phyloP scores from a whole-genome alignment of 2,888 invertebrate species.

The Cynaeus angustus region DNA sequence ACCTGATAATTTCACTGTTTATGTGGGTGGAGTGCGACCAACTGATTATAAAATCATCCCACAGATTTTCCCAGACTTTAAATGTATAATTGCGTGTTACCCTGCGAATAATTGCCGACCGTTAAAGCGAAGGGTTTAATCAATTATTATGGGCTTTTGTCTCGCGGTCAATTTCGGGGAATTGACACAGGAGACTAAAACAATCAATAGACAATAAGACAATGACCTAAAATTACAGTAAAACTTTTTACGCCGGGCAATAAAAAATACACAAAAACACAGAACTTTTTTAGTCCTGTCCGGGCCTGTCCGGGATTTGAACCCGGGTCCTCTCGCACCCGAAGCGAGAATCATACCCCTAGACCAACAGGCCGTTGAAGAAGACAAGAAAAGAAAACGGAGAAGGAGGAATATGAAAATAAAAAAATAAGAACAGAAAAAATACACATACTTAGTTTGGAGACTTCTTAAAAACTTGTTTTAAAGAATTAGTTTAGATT shows the following conservation, averaged over 20 bases:
- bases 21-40: constrained; percentile 68
- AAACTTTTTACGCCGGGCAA: no score
- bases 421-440: no score
- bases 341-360: constrained; percentile 72
- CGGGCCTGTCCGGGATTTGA: constrained; percentile 71
- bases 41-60: constrained; percentile 64
- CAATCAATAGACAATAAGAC: neutral
- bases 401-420: no score
- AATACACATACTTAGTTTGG: no score
- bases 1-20: constrained; percentile 69
- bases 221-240: no score
- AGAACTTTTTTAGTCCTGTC: no score
- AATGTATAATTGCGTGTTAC: constrained; percentile 63
- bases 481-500: no score
- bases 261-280: no score
- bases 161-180: neutral
- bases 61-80: constrained; percentile 61
- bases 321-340: constrained; percentile 72
- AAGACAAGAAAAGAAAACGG: no score
- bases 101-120: constrained; percentile 35
- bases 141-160: constrained; percentile 27
- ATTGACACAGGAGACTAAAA: neutral
- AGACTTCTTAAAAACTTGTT: no score
- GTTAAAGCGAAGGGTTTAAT: constrained; percentile 37
- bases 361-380: constrained; percentile 67